Evolutionary conservation across 2,888 invertebrate species (phyloP), one percentile per base, ranked within the genome.

Genomic region (Philonicus albiceps): DNA sequence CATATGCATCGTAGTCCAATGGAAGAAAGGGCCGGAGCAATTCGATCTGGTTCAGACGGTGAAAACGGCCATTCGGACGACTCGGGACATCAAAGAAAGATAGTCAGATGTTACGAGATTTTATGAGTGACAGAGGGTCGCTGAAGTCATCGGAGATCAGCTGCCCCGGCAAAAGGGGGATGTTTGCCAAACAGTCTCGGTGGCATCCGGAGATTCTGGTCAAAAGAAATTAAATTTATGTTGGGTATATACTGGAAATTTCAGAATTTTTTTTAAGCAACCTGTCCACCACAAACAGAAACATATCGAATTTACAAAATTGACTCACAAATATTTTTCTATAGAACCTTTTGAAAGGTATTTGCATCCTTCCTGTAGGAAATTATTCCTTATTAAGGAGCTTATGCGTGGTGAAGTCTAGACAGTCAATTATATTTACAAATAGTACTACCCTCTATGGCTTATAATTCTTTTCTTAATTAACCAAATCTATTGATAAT

Each of bases 41-140:
- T 76, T 76, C 37, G 76, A 37, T 76, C 6, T 76, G 76, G 76
- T 74, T 74, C 74, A 34, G 74, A 74, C 31, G 31, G 40, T 43
- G 19, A 8, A 8, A 11, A 74, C 34, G 31, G 74, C 16, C 30
- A 74, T 34, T 31, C 30, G 16, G 7, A 64, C 5, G 11, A 19
- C 64, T 19, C 64, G 64, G 64, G 22, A 27, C 64, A n/a, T 76
- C 76, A 40, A 64, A 64, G 27, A 5, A 40, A 78, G 78, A 53
- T 30, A 78, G 78, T 78, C 78, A 78, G 78, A 78, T 78, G 78
- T 78, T 78, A 43, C 49, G 30, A 78, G 78, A 30, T 78, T 78
- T 78, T 78, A 78, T 78, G 78, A 78, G 49, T 49, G 78, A 78
- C 49, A 78, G 49, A 49, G 49, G 49, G 27, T 78, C 78, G n/a